Conservation (phyloP, 1,140 invertebrate genomes). For the Littorina saxatilis region DNA sequence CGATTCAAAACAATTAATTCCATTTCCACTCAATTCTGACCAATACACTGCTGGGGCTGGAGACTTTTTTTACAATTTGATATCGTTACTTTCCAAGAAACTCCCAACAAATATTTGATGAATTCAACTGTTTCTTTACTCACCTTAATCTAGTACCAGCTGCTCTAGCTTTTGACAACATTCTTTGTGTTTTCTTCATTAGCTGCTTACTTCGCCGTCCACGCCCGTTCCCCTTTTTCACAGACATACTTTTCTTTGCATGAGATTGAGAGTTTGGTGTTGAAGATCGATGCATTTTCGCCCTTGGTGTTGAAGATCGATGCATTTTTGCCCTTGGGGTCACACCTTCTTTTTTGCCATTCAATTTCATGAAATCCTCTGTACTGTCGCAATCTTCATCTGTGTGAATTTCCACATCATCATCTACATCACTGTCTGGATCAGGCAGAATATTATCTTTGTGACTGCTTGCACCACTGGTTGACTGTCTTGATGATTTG, state of each 20-base stretch:
- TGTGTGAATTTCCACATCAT: conserved; percentile 32
- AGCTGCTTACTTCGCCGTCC: neutral
- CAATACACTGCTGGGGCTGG: too few relatives aligned
- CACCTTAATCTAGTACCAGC: too few relatives aligned
- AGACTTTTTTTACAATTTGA: too few relatives aligned
- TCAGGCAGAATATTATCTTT: too few relatives aligned
- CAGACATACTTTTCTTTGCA: neutral
- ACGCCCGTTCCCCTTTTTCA: neutral
- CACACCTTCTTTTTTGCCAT: too few relatives aligned
- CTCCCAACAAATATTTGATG: too few relatives aligned
- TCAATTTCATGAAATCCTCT: neutral
- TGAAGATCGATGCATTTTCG: neutral
- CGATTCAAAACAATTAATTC: too few relatives aligned
- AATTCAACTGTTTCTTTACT: too few relatives aligned
- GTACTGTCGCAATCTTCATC: conserved; percentile 24
- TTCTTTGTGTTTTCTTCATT: neutral
- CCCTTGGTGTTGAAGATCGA: neutral
- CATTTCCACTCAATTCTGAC: too few relatives aligned
- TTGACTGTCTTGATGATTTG: neutral
- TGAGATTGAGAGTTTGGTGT: neutral
- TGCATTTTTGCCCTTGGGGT: too few relatives aligned
- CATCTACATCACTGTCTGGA: conserved; percentile 25
- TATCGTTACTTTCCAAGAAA: too few relatives aligned
- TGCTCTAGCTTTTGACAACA: conserved; percentile 1
- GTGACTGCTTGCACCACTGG: neutral